Percentiles rank a stretch among this genome's conserved stretches.
These are phyloP conservation scores for Lithophane socia DNA, from an alignment of 2,888 invertebrate species.

Conservation along the genomic window DNA sequence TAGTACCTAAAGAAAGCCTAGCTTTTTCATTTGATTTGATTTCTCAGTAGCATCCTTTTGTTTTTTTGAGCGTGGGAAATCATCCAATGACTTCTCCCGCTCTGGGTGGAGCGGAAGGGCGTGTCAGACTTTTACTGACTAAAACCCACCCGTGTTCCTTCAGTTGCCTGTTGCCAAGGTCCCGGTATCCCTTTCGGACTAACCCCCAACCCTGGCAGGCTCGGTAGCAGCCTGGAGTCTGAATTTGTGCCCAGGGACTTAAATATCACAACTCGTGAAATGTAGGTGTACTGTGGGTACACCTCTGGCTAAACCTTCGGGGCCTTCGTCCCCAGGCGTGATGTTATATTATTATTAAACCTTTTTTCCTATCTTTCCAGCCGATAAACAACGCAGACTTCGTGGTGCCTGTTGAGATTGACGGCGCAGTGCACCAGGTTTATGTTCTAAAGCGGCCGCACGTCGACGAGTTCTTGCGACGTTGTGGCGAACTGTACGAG, in stretches of 20 bases:
- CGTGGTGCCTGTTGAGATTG: constrained; percentile 99
- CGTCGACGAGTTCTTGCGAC: constrained; percentile 99
- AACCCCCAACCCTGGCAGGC: not conserved
- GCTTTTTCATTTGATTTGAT: not conserved
- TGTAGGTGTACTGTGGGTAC: not conserved
- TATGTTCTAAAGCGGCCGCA: constrained; percentile 99
- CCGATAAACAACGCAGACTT: constrained; percentile 99
- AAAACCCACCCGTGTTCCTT: too few relatives aligned
- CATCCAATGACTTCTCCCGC: too few relatives aligned
- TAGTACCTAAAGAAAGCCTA: not conserved
- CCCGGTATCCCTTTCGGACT: too few relatives aligned
- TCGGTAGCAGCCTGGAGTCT: not conserved
- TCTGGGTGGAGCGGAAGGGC: too few relatives aligned
- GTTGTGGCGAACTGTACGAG: constrained; percentile 99
- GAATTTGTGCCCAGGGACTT: not conserved
- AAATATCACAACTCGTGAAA: not conserved
- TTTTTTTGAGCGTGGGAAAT: too few relatives aligned
- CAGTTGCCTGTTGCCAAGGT: too few relatives aligned
- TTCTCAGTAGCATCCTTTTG: too few relatives aligned
- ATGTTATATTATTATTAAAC: not conserved
- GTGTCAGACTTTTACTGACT: too few relatives aligned
- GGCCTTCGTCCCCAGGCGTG: not conserved
- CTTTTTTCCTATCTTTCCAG: constrained; percentile 88
- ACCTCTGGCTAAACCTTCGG: not conserved
- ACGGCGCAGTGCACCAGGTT: constrained; percentile 99